Percentiles rank a stretch among this genome's conserved stretches.
These are phyloP conservation scores for Holothuria glaberrima DNA, from an alignment of 35 echinoderm and acorn worm genomes.

Conservation along the genomic window DNA sequence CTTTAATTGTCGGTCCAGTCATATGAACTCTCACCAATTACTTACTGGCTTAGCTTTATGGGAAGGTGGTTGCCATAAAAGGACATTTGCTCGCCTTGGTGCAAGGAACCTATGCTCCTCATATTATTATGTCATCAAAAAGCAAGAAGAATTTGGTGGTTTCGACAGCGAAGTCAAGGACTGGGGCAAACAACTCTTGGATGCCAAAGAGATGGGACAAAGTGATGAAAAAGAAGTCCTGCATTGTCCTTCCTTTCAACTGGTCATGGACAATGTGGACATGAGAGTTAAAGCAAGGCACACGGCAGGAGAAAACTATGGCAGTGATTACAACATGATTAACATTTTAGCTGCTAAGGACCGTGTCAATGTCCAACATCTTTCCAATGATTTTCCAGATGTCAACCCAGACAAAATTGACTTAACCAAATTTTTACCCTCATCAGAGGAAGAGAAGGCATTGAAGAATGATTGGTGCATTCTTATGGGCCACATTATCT, in stretches of 20 bases:
- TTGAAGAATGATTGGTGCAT: no score
- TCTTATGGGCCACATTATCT: slow-evolving; percentile 15
- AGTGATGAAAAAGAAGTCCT: no score
- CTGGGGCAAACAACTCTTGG: not conserved
- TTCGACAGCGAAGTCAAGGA: not conserved
- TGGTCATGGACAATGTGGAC: slow-evolving; percentile 77
- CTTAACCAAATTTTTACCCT: slow-evolving; percentile 29
- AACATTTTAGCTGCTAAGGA: slow-evolving; percentile 53
- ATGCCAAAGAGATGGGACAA: no score
- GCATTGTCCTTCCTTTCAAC: no score
- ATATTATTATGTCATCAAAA: not conserved
- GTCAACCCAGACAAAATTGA: not conserved
- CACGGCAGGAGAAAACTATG: not conserved
- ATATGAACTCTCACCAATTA: not conserved
- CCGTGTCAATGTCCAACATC: not conserved
- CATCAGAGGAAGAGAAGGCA: slow-evolving; percentile 8
- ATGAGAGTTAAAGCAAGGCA: slow-evolving; percentile 48
- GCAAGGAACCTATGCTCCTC: not conserved
- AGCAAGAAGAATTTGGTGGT: not conserved
- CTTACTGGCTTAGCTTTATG: not conserved
- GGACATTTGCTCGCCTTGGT: not conserved
- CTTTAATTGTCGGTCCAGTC: not conserved
- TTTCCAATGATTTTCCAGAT: not conserved
- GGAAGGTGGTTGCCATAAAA: not conserved
- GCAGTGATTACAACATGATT: not conserved